phyloP scores from a whole-genome alignment of 1,140 invertebrate genomes.

The Copidosoma floridanum region DNA sequence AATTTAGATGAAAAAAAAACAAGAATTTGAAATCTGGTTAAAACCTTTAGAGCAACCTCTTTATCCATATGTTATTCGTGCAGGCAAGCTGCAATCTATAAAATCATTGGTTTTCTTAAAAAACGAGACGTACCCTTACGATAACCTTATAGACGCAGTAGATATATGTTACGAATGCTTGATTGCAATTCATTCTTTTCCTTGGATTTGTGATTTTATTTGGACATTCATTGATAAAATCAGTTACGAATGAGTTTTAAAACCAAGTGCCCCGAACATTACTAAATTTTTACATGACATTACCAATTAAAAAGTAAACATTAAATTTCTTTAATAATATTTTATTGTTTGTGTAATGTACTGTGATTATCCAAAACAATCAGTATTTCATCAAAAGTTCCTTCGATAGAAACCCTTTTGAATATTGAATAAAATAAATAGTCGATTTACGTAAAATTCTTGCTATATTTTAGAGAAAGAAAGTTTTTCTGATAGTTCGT shows the following conservation, averaged over 20 bases:
- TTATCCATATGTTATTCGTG: too few relatives aligned
- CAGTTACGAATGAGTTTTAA: background rate
- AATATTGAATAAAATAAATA: background rate
- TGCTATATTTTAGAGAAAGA: background rate
- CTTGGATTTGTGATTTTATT: conserved; percentile 15
- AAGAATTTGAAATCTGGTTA: too few relatives aligned
- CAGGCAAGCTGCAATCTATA: too few relatives aligned
- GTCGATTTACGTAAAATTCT: too few relatives aligned
- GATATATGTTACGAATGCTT: conserved; percentile 26
- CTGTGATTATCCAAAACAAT: background rate
- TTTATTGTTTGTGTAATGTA: background rate
- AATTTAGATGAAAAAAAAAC: too few relatives aligned
- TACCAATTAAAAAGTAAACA: too few relatives aligned
- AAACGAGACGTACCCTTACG: too few relatives aligned
- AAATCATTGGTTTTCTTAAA: too few relatives aligned
- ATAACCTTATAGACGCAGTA: conserved; percentile 6
- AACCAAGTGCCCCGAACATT: too few relatives aligned
- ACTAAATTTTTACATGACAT: too few relatives aligned
- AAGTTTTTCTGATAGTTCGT: background rate
- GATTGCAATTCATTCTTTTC: conserved; percentile 21
- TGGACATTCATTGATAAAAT: conserved; percentile 24
- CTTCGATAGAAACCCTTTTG: background rate
- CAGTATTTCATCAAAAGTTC: conserved; percentile 5
- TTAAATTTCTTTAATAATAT: background rate
- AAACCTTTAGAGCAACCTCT: too few relatives aligned